Evolutionary conservation across 2,888 invertebrate genomes (phyloP).

Genomic region (Acanthosepion pharaonis): DNA sequence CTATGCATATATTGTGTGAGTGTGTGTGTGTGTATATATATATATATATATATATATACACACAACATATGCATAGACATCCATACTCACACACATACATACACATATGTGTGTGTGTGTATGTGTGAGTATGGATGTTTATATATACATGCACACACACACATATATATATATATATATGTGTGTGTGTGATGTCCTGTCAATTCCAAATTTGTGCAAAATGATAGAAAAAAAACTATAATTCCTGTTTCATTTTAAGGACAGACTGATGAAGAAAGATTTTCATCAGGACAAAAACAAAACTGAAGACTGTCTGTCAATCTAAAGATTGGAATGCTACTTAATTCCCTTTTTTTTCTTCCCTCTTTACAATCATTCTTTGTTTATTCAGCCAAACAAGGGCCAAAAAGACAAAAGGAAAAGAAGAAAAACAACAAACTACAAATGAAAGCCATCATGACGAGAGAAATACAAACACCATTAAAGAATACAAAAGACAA

Average conservation of each 20-base stretch:
- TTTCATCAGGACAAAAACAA: background rate
- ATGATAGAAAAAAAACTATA: background rate
- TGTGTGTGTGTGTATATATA: too few relatives aligned
- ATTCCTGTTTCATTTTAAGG: slow-evolving; percentile 1
- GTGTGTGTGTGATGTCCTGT: background rate
- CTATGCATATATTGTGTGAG: too few relatives aligned
- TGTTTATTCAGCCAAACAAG: background rate
- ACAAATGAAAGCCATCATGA: too few relatives aligned
- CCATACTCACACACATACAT: background rate
- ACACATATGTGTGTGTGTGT: background rate
- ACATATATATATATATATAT: background rate
- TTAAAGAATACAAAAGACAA: background rate
- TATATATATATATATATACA: too few relatives aligned
- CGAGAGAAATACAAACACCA: background rate
- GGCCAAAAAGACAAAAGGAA: background rate
- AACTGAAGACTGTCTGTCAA: background rate
- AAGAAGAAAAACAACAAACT: too few relatives aligned
- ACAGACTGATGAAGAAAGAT: background rate
- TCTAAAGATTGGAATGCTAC: background rate
- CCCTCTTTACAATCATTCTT: background rate
- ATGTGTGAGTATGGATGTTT: background rate
- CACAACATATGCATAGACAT: background rate
- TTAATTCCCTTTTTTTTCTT: background rate
- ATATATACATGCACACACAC: background rate
- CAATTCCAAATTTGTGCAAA: background rate